Percentiles rank a stretch among this genome's conserved stretches.
Evolutionary conservation across 2,797 vertebrate species (phyloP).

Genomic region (Natrix natrix): DNA sequence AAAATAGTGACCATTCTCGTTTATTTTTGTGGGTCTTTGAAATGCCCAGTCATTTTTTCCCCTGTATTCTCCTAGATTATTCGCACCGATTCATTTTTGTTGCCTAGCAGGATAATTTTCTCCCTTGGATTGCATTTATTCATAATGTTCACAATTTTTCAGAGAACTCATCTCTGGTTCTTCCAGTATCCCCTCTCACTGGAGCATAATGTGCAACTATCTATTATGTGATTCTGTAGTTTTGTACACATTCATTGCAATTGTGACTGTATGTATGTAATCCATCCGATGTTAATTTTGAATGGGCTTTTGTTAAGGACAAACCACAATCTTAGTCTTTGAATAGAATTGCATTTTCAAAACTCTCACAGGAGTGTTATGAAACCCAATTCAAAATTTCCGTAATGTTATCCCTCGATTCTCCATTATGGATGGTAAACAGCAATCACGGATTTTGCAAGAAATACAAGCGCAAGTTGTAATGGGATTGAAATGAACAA

Average conservation of each 20-base stretch:
- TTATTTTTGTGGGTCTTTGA: background rate
- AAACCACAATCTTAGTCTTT: background rate
- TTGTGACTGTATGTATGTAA: background rate
- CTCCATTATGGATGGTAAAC: background rate
- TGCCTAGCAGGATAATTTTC: background rate
- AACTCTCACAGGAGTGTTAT: background rate
- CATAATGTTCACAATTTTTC: background rate
- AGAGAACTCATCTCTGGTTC: background rate
- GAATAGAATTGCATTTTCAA: background rate
- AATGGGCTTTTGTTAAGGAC: background rate
- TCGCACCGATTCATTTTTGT: background rate
- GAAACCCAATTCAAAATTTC: background rate
- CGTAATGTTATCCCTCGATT: background rate
- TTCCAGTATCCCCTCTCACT: background rate
- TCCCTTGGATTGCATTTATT: background rate
- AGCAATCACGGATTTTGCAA: background rate
- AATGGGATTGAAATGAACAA: conserved; percentile 46
- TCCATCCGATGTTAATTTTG: background rate
- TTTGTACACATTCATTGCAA: background rate
- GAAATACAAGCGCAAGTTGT: conserved; percentile 30
- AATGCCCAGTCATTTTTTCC: background rate
- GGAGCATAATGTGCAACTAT: background rate
- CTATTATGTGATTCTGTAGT: background rate
- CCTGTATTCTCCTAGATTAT: background rate
- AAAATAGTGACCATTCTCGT: background rate